Conservation (phyloP, 2,888 invertebrate genomes). For the Ptychoptera albimana region DNA sequence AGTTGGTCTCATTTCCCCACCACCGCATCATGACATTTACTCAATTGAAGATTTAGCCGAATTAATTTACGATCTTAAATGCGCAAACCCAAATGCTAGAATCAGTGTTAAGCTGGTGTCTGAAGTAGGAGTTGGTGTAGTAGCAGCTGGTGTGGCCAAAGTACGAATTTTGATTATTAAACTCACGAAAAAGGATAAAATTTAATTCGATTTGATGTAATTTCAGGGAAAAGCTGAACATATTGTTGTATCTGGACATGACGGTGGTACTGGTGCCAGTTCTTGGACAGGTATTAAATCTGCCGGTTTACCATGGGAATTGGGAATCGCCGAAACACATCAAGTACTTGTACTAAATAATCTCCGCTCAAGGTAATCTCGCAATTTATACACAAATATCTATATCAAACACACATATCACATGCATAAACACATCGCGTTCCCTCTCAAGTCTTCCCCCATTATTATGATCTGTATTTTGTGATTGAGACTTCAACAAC, state of each 20-base stretch:
- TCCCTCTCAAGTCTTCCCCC: conserved; percentile 11
- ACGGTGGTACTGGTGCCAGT: conserved; percentile 97
- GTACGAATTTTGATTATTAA: conserved; percentile 27
- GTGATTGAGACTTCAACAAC: no score
- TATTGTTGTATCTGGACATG: conserved; percentile 96
- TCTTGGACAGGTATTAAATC: conserved; percentile 99
- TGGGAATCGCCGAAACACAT: conserved; percentile 96
- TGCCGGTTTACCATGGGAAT: conserved; percentile 96
- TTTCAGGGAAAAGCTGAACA: conserved; percentile 89
- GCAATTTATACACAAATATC: neutral
- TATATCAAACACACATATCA: no score
- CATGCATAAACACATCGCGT: no score
- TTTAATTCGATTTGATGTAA: neutral
- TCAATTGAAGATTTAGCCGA: conserved; percentile 98
- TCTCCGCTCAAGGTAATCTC: conserved; percentile 50
- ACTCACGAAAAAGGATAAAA: neutral
- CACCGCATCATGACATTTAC: conserved; percentile 99
- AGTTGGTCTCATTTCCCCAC: conserved; percentile 95
- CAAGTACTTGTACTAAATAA: conserved; percentile 91
- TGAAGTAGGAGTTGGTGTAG: conserved; percentile 96
- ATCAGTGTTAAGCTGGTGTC: conserved; percentile 97
- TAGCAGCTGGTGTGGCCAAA: conserved; percentile 97
- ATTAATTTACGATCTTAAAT: conserved; percentile 94
- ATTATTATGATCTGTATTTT: no score
- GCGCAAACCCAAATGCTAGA: conserved; percentile 86